Conservation (phyloP, 2,797 vertebrate genomes). For the Bovichtus diacanthus region DNA sequence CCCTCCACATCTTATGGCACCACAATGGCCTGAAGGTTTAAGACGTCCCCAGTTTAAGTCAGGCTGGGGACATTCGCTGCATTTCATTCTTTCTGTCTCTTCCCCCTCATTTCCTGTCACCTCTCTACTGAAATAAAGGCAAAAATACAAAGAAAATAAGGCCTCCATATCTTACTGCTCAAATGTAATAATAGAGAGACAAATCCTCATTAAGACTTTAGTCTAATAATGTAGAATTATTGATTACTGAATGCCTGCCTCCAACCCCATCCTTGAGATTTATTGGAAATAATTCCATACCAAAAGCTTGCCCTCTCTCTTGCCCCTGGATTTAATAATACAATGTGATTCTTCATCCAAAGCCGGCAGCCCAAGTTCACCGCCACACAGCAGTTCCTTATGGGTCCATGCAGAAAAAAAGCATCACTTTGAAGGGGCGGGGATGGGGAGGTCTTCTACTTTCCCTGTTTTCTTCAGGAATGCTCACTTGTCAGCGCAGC, state of each 20-base stretch:
- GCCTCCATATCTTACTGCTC: background rate
- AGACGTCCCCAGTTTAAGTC: background rate
- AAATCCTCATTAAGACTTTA: constrained; percentile 1
- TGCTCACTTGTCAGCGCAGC: constrained; percentile 75
- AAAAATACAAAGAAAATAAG: background rate
- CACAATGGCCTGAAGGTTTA: background rate
- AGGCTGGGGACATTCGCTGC: background rate
- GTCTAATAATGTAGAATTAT: constrained; percentile 27
- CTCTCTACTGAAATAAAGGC: background rate
- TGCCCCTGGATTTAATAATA: constrained; percentile 34
- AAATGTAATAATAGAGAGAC: constrained; percentile 7
- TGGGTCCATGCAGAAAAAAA: constrained; percentile 30
- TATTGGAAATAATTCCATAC: constrained; percentile 16
- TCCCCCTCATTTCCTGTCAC: background rate
- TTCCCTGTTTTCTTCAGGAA: constrained; percentile 61
- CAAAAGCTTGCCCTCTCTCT: constrained; percentile 19
- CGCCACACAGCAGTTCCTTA: constrained; percentile 26
- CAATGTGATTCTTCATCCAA: constrained; percentile 46
- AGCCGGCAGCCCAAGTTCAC: constrained; percentile 33
- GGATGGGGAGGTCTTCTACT: constrained; percentile 29
- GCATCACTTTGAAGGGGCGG: constrained; percentile 20
- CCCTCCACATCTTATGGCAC: background rate
- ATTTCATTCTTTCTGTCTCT: background rate
- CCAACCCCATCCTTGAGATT: background rate
- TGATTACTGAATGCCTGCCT: background rate